Evolutionary conservation across 1,140 invertebrate genomes (phyloP), one percentile per base, ranked within the genome.

Genomic region (Drosophila sechellia): DNA sequence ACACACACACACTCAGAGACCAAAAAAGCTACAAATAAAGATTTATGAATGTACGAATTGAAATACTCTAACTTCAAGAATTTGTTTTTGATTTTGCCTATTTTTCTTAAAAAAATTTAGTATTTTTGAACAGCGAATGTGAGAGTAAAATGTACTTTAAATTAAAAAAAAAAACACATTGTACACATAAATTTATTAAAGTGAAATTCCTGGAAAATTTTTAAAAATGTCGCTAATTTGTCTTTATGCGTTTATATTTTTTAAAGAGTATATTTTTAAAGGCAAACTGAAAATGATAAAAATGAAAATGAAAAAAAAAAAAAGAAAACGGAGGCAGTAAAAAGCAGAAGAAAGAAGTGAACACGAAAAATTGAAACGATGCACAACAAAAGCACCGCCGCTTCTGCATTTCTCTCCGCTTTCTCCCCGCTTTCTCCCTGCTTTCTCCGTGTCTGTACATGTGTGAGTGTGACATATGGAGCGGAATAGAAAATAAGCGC

Each of bases 401-500:
- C 39, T 52, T 25, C 56, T 45, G 20, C 54, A 34, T 49, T 27
- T n/a, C 13, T 5, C 11, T 10, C 17, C 10, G 22, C 45, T 25
- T 8, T 11, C 34, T 53, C 39, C n/a, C 12, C n/a, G 25, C 56
- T 25, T 17, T 17, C 17, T 40, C 12, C 37, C 13, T 39, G 11
- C 42, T 39, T 31, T 5, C 15, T 58, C 15, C 31, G 3, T 17
- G 31, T 10, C 27, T 4, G 46, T 56, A 31, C 45, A 15, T 43
- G 42, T 27, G 53, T 53, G 10, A 80, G 84, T 72, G 76, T 89
- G 80, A 83, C 84, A 89, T 89, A 89, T 89, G 84, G 84, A 89
- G 84, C 84, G 73, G 79, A 89, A 89, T 83, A 80, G 84, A 89
- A 89, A 89, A 89, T 89, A 89, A 89, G 84, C 79, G 81, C 84